Base-by-base conservation (phyloP, 2,797 vertebrate species). In the Rhinogobio ventralis region DNA sequence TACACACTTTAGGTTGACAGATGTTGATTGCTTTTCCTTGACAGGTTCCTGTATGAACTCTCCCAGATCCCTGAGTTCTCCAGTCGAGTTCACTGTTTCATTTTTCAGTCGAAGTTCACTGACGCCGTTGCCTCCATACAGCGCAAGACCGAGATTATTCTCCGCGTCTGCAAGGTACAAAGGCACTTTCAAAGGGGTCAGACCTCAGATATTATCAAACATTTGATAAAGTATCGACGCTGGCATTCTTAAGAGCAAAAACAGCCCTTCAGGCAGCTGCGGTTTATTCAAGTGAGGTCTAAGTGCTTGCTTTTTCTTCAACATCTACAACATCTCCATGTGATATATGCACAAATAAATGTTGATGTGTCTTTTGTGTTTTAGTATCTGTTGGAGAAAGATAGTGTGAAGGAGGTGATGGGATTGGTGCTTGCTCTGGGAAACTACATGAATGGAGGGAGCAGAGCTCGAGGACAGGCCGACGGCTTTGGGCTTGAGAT, bases 401-500 rank as follows among this genome's bases (percentile, higher is more conserved):
- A 90, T 67, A 93, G 94, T 20, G 96, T 99, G 82, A 97, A 93
- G 89, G 93, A 96, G 60, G 94, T 99, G 89, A 93, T 99, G 88
- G 98, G 96, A 0, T 93, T 99, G 86, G 95, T 99, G 90, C 91
- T 99, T 88, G 97, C 98, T 73, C 95, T 99, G 90, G 98, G 98
- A 89, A 99, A 99, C 94, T 96, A 98, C 67, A 99, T 99, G 98
- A 99, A 99, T 0, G 98, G 97, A 42, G 98, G 98, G 69, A 98
- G 96, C 89, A 94, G 96, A 86, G 96, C 95, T 79, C 94, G 98
- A 90, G 98, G 98, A 53, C 98, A 99, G 93, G 98, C 98, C 5
- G 98, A 99, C 51, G 98, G 98, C 85, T 99, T 99, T 67, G 96
- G 95, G 66, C 94, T 99, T 85, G 98, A 99, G 93, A 99, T 99